Evolutionary conservation across 1,140 invertebrate genomes (phyloP), one percentile per base, ranked within the genome.

Genomic region (Zaprionus davidi): DNA sequence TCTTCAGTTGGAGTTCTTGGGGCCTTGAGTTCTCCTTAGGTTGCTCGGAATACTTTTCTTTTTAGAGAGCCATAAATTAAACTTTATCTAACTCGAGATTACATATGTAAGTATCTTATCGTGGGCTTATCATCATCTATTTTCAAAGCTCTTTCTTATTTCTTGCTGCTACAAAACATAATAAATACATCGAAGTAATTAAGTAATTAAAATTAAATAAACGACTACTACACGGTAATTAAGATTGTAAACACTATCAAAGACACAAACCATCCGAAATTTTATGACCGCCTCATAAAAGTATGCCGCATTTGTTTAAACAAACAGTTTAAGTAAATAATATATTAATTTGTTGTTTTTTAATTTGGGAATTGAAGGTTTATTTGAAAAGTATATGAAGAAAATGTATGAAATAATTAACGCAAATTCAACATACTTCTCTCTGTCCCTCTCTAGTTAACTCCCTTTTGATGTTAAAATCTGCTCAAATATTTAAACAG

Each of bases 271-370:
- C 57, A 64, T 5, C 9, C 56, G 2, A 20, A 65, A 59, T 73
- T 73, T 77, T 77, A 77, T 68, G 49, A 11, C 28, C 2, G 7
- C 59, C 70, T 59, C 82, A 78, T 86, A 85, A 85, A 84, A 85
- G 82, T 86, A 77, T 86, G 82, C 82, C 55, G 51, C 15, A 46
- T 15, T 76, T 82, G 53, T 59, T 22, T 60, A 9, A 9, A 12
- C 22, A 69, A 11, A 36, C n/a, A 20, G 9, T 11, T 20, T 51
- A n/a, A 22, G 11, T 5, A 51, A 20, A 51, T 24, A 51, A 20
- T 51, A 12, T 12, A 5, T 49, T n/a, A n/a, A n/a, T n/a, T n/a
- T n/a, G n/a, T n/a, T n/a, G n/a, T n/a, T n/a, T n/a, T n/a, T n/a
- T n/a, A n/a, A n/a, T n/a, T n/a, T n/a, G n/a, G n/a, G n/a, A n/a